Base-by-base conservation (phyloP, 1,140 invertebrate species). In the Eumaeus atala region DNA sequence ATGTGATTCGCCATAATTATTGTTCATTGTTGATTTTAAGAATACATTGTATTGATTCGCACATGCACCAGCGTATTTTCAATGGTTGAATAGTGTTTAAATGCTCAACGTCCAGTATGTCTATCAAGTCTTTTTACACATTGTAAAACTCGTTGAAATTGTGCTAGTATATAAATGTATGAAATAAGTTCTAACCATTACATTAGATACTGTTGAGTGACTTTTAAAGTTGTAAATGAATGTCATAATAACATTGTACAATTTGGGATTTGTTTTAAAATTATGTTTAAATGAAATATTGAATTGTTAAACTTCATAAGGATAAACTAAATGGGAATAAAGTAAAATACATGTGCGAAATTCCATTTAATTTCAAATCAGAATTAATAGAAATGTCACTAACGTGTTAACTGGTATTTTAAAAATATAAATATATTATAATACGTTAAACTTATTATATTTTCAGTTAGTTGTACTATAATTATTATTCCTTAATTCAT, bases 401-500 rank as follows among this genome's bases (percentile, higher is more conserved):
- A 35, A 53, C 47, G 64, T 65, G 64, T 71, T 72, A 67, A 71
- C 58, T 62, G 54, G 37, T 68, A 62, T 62, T 67, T 64, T 67
- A 68, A 57, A 59, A 57, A 59, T 66, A 64, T 61, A 54, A 68
- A 51, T 56, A 62, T 57, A 33, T 53, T 54, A 47, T 44, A 47
- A 54, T 53, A 42, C 34, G 53, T 72, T 67, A 79, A 80, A 79
- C 70, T 76, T 78, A 77, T 50, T 62, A 59, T 70, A 56, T 59
- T 70, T 66, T 60, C 58, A 66, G 40, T 44, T 44, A 44, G 12
- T 44, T 44, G 40, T 44, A 44, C 40, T 44, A 72, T 72, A 77
- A 67, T 80, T 77, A 71, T 83, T 76, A 75, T 77, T 81, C 80
- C 67, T 62, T 84, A 83, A 80, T 84, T 75, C 54, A 53, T 76